phyloP scores from a whole-genome alignment of 2,113 vertebrate genomes.

The Isurus oxyrinchus region DNA sequence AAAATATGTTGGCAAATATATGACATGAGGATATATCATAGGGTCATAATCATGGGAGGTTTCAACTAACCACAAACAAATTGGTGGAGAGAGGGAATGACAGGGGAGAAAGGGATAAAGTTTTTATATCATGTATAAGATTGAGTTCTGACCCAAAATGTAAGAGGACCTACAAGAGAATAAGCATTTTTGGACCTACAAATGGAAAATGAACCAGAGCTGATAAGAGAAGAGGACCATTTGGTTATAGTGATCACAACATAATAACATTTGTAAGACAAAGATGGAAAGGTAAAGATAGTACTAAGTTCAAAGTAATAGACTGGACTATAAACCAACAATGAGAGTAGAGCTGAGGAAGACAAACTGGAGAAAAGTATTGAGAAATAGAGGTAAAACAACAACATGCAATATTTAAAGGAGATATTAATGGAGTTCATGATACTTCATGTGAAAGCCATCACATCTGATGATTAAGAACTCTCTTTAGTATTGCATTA shows the following conservation, averaged over 20 bases:
- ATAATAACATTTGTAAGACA: neutral
- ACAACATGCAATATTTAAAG: neutral
- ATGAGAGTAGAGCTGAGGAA: neutral
- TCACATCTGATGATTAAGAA: neutral
- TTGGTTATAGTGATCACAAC: neutral
- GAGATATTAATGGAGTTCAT: too few relatives aligned
- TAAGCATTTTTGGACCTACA: neutral
- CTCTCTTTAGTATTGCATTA: neutral
- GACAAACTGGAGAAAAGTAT: neutral
- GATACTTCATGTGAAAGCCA: neutral
- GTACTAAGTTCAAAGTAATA: neutral
- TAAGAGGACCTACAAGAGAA: neutral
- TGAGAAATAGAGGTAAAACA: neutral
- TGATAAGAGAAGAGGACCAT: neutral
- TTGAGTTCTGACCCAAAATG: neutral
- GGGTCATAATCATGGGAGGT: neutral
- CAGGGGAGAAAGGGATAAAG: neutral
- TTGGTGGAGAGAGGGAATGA: neutral
- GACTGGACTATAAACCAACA: neutral
- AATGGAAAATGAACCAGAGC: neutral
- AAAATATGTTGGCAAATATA: neutral
- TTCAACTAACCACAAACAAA: neutral
- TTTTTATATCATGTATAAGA: neutral
- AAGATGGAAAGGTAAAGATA: neutral
- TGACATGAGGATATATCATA: neutral